Base-by-base conservation (phyloP, 2,797 vertebrate species). In the Molossus alvarezi region DNA sequence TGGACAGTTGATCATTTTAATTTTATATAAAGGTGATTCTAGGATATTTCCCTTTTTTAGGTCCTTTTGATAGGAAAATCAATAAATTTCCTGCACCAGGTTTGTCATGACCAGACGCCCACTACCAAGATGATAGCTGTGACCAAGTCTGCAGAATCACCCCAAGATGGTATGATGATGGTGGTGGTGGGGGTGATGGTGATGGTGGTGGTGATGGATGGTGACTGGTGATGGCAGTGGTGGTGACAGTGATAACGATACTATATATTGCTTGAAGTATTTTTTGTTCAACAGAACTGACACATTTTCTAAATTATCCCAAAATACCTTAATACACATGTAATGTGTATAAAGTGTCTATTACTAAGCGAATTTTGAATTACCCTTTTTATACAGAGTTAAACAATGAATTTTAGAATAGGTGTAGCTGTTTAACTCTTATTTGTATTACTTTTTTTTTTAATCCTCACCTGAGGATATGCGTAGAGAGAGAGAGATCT, bases 51-150 rank as follows among this genome's bases (percentile, higher is more conserved):
- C 10, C 77, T 92, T 80, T 2, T 93, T 96, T 73, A 99, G 99
- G 99, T 99, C 9, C 99, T 99, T 79, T 98, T 99, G 90, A 99
- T 99, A 92, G 99, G 99, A 86, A 99, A 99, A 98, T 99, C 99
- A 95, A 99, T 99, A 94, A 99, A 99, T 98, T 99, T 99, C 98
- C 98, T 99, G 97, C 99, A 99, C 98, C 99, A 99, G 97, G 99
- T 99, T 92, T 99, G 99, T 97, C 99, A 99, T 0, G 99, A 99
- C 98, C 98, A 99, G 92, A 99, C 99, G 1, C 99, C 99, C 1
- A 99, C 99, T 1, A 98, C 99, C 41, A 99, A 99, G 98, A 99
- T 99, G 98, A 99, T 99, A 62, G 97, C 99, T 2, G 99, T 99
- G 25, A 98, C 99, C 65, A 99, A 99, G 97, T 98, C 99, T 69